phyloP scores from a whole-genome alignment of 2,113 vertebrate species.

The Helogale parvula region DNA sequence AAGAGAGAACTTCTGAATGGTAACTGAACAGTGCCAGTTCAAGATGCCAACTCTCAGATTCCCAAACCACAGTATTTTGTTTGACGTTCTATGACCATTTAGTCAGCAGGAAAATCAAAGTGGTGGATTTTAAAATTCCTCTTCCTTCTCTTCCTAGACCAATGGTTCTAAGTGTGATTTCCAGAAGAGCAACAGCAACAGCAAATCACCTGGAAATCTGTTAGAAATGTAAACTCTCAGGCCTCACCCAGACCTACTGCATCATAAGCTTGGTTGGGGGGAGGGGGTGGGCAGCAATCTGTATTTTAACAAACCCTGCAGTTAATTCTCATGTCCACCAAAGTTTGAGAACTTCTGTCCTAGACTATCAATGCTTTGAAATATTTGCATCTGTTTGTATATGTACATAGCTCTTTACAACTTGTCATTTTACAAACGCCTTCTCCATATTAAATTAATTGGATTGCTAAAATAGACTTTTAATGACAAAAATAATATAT shows the following conservation, averaged over 20 bases:
- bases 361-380: conserved; percentile 20
- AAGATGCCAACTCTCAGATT: background rate
- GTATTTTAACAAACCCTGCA: background rate
- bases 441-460: background rate
- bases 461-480: conserved; percentile 42
- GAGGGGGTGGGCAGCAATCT: background rate
- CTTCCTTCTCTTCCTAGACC: background rate
- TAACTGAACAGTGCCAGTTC: background rate
- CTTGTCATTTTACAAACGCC: background rate
- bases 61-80: background rate
- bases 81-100: background rate
- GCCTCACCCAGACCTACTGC: background rate
- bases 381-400: background rate
- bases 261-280: background rate
- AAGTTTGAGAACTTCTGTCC: background rate
- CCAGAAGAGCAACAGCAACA: background rate
- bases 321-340: background rate
- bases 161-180: background rate
- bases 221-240: background rate
- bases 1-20: background rate
- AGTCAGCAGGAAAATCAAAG: background rate
- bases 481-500: background rate
- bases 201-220: background rate
- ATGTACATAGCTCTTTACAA: background rate
- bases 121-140: background rate